Conservation (phyloP, 2,888 invertebrate genomes). For the Iselma pallidipennis region DNA sequence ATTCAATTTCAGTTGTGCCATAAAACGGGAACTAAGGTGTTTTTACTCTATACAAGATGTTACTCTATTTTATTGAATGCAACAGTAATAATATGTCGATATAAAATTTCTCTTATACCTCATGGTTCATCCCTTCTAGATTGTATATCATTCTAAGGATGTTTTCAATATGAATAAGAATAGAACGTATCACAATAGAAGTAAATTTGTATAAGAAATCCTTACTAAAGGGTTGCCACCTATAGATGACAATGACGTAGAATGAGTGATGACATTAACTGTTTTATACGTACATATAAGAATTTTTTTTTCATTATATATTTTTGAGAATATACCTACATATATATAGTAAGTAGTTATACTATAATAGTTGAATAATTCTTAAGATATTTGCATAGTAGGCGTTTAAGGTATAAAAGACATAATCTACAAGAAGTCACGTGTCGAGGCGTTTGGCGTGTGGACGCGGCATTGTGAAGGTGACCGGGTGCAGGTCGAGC, state of each 20-base stretch:
- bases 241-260: constrained; percentile 26
- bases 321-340: background rate
- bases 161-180: constrained; percentile 46
- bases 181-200: constrained; percentile 43
- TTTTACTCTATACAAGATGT: background rate
- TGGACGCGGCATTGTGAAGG: constrained; percentile 54
- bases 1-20: constrained; percentile 5
- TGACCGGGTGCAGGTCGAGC: constrained; percentile 51
- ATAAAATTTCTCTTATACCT: constrained; percentile 38
- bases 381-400: background rate
- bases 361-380: constrained; percentile 4
- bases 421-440: constrained; percentile 33
- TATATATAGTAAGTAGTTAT: no score
- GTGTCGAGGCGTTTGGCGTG: constrained; percentile 46
- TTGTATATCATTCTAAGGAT: constrained; percentile 40
- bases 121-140: constrained; percentile 26
- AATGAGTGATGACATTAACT: constrained; percentile 50
- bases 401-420: constrained; percentile 3
- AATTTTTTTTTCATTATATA: background rate
- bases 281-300: constrained; percentile 8
- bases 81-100: constrained; percentile 35
- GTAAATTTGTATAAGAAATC: constrained; percentile 51
- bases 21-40: constrained; percentile 27
- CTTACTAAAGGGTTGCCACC: constrained; percentile 35
- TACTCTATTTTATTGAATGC: constrained; percentile 29